Base-by-base conservation (phyloP, 2,888 invertebrate genomes). In the Drosophila rubida region DNA sequence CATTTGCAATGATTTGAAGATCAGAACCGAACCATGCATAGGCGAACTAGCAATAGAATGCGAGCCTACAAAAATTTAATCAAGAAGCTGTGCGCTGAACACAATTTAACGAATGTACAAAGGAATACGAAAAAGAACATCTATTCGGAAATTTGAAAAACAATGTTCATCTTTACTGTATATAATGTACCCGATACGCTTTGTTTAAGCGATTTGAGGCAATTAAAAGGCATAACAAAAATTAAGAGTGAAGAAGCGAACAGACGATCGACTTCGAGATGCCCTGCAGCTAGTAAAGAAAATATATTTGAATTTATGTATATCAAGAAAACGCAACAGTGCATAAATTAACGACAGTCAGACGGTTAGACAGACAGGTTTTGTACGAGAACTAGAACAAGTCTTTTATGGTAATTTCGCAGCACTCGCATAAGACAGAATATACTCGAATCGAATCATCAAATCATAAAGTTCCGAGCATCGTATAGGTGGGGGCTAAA, bases 211-310 rank as follows among this genome's bases (percentile, higher is more conserved):
- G 25, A 32, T 45, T 45, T 60, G 53, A 11, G 14, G 44, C 53
- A 13, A 53, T 60, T 13, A 60, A 60, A 51, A 44, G 4, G 14
- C 9, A 27, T 41, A 44, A 27, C 35, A 35, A 51, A 60, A 60
- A 13, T 7, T 32, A 25, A 35, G 23, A 27, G 13, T 22, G 1
- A 23, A 32, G n/a, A 25, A 19, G 9, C 9, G 2, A 9, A 4
- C 16, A 2, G 23, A 4, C 11, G 16, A 23, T 4, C 25, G 50
- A 50, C 50, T 6, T 25, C 5, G 11, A 19, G 16, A 45, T 60
- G 11, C 53, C 37, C 59, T 53, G 35, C 5, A 55, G 9, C 8
- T 32, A 23, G 13, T 23, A 13, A 23, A 50, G 14, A 37, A 8
- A 30, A 7, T 23, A 25, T n/a, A 14, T 37, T 13, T 25, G 23